phyloP scores from a whole-genome alignment of 30 jellyfish, hydroid and myxozoan species.

The Calvadosia cruxmelitensis region DNA sequence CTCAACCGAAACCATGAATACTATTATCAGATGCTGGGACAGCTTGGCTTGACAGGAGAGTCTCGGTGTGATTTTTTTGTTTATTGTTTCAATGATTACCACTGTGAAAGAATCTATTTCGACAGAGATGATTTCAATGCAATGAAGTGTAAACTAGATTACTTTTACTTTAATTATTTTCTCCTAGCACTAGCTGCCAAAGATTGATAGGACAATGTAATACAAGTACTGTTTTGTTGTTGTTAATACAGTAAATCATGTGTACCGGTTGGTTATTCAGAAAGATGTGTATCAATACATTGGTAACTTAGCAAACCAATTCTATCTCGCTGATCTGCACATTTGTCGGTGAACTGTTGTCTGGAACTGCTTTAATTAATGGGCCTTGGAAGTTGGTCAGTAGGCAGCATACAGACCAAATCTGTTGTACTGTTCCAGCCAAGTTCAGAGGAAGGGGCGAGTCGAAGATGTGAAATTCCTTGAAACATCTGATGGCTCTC shows the following conservation, averaged over 20 bases:
- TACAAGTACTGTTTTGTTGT: too few species aligned
- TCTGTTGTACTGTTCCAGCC: slow-evolving; percentile 10
- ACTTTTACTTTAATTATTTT: slow-evolving; percentile 4
- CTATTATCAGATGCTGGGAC: slow-evolving; percentile 5
- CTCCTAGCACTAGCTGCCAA: neutral
- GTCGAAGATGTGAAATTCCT: slow-evolving; percentile 10
- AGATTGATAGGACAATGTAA: too few species aligned
- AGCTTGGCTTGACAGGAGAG: slow-evolving; percentile 6
- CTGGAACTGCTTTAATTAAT: too few species aligned
- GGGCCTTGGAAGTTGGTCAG: slow-evolving; percentile 6
- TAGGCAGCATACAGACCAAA: slow-evolving; percentile 16
- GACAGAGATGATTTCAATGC: neutral
- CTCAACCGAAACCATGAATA: slow-evolving; percentile 5
- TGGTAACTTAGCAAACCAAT: too few species aligned
- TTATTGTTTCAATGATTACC: slow-evolving; percentile 1
- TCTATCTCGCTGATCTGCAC: too few species aligned
- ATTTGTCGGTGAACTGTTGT: too few species aligned
- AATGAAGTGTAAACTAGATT: neutral
- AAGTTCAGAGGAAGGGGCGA: slow-evolving; percentile 8
- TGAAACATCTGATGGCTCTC: slow-evolving; percentile 7
- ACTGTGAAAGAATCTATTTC: slow-evolving; percentile 2
- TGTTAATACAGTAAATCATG: too few species aligned
- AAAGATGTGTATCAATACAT: too few species aligned
- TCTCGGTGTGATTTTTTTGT: slow-evolving; percentile 10
- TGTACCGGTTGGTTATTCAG: too few species aligned